Evolutionary conservation across 2,888 invertebrate genomes (phyloP), one percentile per base, ranked within the genome.

Genomic region (Eudemis profundana): DNA sequence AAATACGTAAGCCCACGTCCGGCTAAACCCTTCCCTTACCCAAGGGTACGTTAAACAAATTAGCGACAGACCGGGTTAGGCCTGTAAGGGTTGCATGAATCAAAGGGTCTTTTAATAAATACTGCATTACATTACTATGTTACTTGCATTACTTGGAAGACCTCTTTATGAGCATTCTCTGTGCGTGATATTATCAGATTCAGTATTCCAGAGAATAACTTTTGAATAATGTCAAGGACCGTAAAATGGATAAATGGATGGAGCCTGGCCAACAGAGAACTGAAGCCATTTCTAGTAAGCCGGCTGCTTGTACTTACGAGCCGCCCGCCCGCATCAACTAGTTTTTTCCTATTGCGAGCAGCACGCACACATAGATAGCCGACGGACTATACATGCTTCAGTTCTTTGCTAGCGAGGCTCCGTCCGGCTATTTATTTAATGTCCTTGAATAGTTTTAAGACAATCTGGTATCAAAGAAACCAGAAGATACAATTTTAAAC

Each of bases 401-500:
- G n/a, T n/a, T n/a, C n/a, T n/a, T n/a, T n/a, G n/a, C n/a, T n/a
- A n/a, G n/a, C n/a, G n/a, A n/a, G n/a, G n/a, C n/a, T n/a, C n/a
- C n/a, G n/a, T n/a, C n/a, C n/a, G n/a, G n/a, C n/a, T n/a, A 33
- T 8, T 7, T 5, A 8, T 8, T 8, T 33, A 33, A 2, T 33
- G 4, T 50, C 7, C 10, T 4, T 27, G 5, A 12, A 3, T 29
- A 23, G 21, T 15, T 7, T 29, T 0, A 8, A 29, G 19, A 33
- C 33, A 17, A 50, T 33, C 36, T 54, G 38, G 29, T 33, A 49
- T 47, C 14, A 19, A n/a, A 29, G 54, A 12, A 15, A 23, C 19
- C 14, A 51, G n/a, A 15, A 17, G 15, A 47, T 47, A 10, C 0
- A 8, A 10, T 33, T 33, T 21, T 19, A 14, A 3, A 33, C 62